Conservation (phyloP, 2,113 vertebrate genomes). For the Callipepla californica region DNA sequence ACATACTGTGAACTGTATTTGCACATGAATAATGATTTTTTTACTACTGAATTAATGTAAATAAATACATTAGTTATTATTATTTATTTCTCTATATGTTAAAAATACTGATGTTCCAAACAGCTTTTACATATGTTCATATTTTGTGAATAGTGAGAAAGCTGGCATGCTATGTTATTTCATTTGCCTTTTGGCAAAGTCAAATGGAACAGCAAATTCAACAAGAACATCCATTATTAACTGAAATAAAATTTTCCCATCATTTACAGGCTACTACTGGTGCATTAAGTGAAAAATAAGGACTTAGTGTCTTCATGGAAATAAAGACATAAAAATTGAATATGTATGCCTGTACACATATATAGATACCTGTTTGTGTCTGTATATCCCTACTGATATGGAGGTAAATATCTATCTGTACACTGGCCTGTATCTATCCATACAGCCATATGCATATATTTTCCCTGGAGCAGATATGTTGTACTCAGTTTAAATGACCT, state of each 20-base stretch:
- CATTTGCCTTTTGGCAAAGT: neutral
- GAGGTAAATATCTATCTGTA: neutral
- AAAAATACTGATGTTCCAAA: neutral
- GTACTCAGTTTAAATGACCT: constrained; percentile 9
- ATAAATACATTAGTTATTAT: neutral
- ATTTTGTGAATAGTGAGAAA: neutral
- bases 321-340: neutral
- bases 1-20: neutral
- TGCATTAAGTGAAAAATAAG: neutral
- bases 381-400: neutral
- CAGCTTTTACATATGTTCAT: neutral
- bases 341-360: rapidly evolving
- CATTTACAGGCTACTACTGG: neutral
- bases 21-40: neutral
- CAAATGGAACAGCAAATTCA: neutral
- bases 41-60: neutral
- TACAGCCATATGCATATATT: neutral
- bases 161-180: neutral
- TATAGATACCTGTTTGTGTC: neutral
- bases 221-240: neutral
- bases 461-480: neutral
- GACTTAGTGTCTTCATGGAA: neutral
- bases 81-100: neutral
- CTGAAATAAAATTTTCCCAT: neutral
- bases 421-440: neutral